phyloP scores from a whole-genome alignment of 1,140 invertebrate genomes.

The Galendromus occidentalis region DNA sequence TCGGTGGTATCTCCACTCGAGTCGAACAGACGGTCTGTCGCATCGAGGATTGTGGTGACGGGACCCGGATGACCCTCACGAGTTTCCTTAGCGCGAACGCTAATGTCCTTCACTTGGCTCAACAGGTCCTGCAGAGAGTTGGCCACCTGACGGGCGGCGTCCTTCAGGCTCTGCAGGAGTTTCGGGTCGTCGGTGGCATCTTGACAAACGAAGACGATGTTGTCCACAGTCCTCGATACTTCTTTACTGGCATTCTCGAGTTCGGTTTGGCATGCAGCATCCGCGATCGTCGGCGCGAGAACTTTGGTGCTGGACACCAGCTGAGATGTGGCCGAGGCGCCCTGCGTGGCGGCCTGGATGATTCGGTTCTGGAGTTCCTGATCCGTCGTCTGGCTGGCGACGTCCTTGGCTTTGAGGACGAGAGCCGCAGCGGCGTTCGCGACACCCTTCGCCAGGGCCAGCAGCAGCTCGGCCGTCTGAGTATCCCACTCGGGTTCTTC shows the following conservation, averaged over 20 bases:
- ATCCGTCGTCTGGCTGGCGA: constrained; percentile 59
- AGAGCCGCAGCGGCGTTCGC: constrained; percentile 88
- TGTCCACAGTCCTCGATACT: constrained; percentile 75
- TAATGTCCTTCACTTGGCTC: constrained; percentile 45
- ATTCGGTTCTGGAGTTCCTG: constrained; percentile 49
- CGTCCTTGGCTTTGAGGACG: constrained; percentile 80
- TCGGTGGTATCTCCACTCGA: constrained; percentile 59
- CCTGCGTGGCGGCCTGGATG: constrained; percentile 82
- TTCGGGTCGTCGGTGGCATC: constrained; percentile 24
- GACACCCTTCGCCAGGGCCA: constrained; percentile 78
- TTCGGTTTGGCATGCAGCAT: constrained; percentile 79
- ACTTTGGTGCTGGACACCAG: constrained; percentile 89
- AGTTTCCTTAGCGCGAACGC: constrained; percentile 11
- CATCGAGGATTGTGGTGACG: constrained; percentile 70
- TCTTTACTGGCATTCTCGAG: constrained; percentile 74
- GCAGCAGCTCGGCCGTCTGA: constrained; percentile 45
- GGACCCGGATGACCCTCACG: constrained; percentile 47
- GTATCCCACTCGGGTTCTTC: constrained; percentile 57
- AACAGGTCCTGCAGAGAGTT: constrained; percentile 70
- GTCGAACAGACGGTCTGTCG: constrained; percentile 68
- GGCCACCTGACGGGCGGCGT: constrained; percentile 69
- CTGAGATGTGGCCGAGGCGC: constrained; percentile 88
- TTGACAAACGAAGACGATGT: constrained; percentile 57
- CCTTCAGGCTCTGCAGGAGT: constrained; percentile 50
- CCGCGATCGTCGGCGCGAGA: constrained; percentile 50